These are phyloP conservation scores for Otolemur crassicaudatus DNA, from an alignment of 2,797 vertebrate genomes.

Conservation along the genomic window DNA sequence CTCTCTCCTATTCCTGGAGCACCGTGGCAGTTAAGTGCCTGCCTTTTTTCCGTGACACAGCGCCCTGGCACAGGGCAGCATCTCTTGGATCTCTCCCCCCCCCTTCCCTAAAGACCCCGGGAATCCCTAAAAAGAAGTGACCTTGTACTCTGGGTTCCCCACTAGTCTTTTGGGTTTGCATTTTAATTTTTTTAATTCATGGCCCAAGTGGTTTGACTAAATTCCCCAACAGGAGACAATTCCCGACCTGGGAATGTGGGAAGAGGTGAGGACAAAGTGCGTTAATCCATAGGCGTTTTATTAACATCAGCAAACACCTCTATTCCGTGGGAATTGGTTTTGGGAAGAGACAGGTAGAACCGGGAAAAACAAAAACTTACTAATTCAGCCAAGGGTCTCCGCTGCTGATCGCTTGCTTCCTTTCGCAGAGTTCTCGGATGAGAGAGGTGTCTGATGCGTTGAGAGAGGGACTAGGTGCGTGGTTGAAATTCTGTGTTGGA, in stretches of 20 bases:
- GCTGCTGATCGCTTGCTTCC: conserved; percentile 29
- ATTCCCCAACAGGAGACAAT: neutral
- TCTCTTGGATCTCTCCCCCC: neutral
- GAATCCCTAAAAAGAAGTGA: neutral
- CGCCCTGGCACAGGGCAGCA: neutral
- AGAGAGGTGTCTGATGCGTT: conserved; percentile 26
- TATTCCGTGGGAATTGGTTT: neutral
- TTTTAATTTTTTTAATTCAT: conserved; percentile 11
- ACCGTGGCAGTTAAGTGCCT: neutral
- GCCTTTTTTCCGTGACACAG: conserved; percentile 48
- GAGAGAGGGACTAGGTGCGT: neutral
- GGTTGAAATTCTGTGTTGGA: conserved; percentile 62
- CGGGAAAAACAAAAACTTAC: conserved; percentile 11
- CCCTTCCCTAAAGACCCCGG: neutral
- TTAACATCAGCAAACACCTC: neutral
- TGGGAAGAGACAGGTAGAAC: neutral
- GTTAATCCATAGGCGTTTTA: neutral
- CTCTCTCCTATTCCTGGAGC: conserved; percentile 61
- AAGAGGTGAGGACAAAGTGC: neutral
- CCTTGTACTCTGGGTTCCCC: neutral
- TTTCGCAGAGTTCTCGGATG: conserved; percentile 1
- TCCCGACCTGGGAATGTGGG: conserved; percentile 22
- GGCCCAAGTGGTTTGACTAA: conserved; percentile 30
- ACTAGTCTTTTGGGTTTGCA: conserved; percentile 3
- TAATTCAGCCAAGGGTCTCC: conserved; percentile 51